A percentile compares a stretch with the other conserved stretches of the same genome.
These are phyloP conservation scores for Pipistrellus pygmaeus DNA, from an alignment of 2,797 vertebrate species.

Conservation along the genomic window DNA sequence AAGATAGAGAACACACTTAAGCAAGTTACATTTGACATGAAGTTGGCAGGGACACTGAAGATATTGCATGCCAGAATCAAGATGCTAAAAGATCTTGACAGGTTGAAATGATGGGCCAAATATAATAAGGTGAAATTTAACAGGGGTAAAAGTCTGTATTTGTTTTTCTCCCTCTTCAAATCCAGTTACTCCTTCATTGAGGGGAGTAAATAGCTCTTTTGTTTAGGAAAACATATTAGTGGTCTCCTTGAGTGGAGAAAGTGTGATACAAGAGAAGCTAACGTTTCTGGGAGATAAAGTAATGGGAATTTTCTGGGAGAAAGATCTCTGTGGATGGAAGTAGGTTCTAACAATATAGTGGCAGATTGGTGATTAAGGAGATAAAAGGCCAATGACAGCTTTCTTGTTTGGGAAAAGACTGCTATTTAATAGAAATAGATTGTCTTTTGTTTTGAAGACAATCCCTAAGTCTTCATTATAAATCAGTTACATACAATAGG, in stretches of 20 bases:
- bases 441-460: slow-evolving; percentile 29
- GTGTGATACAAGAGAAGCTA: background rate
- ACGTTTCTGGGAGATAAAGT: background rate
- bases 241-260: background rate
- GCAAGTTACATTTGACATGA: slow-evolving; percentile 67
- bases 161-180: background rate
- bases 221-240: background rate
- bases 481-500: background rate
- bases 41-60: slow-evolving; percentile 68
- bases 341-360: background rate
- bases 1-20: slow-evolving; percentile 61
- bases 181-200: background rate
- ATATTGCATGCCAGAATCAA: slow-evolving; percentile 60
- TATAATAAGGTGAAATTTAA: slow-evolving; percentile 68
- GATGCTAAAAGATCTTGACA: slow-evolving; percentile 73
- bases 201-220: background rate
- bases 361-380: background rate
- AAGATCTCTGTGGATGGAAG: background rate
- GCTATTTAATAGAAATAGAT: background rate
- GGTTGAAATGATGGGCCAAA: slow-evolving; percentile 73
- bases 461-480: background rate
- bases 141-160: slow-evolving; percentile 35
- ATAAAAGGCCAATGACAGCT: background rate
- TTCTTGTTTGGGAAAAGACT: background rate
- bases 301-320: background rate